Evolutionary conservation across 2,797 vertebrate species (phyloP), one percentile per base, ranked within the genome.

Genomic region (Tragopan temminckii): DNA sequence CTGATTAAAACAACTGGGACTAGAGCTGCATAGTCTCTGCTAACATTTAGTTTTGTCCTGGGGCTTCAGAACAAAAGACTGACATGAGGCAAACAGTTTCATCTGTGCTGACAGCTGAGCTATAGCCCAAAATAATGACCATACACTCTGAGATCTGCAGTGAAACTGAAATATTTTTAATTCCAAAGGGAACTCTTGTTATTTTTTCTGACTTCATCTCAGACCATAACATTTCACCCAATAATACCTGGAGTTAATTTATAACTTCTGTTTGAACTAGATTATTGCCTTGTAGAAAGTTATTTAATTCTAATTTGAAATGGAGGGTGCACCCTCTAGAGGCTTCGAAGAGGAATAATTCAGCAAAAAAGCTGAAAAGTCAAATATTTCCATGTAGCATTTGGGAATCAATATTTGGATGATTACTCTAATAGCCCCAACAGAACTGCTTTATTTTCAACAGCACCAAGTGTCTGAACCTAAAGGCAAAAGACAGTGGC

Each of bases 321-420:
- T 92, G 91, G 69, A 92, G 52, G 94, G 93, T 38, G 91, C 96
- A 93, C 95, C 96, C 95, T 91, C 96, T 97, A 66, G 89, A 94
- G 96, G 95, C 66, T 89, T 85, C 58, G 63, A 69, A 76, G 36
- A 81, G 78, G 45, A 95, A 96, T 18, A 58, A 29, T 13, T 76
- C 46, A n/a, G n/a, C 4, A 83, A 31, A 92, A n/a, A 53, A 64
- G 11, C 11, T 64, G 62, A 64, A 64, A 75, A 64, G 5, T 59
- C 16, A 16, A 25, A 1, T 35, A 55, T 91, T 93, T 79, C 70
- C 2, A 4, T 35, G 16, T 27, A 85, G 42, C 50, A 53, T 59
- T 68, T 82, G 35, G 45, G 23, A 89, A 75, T 67, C 16, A 46
- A 78, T 53, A 66, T 77, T 78, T 80, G 4, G 43, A 35, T 75